These are phyloP conservation scores for Agrochola macilenta DNA, from an alignment of 2,888 invertebrate genomes.

Conservation along the genomic window DNA sequence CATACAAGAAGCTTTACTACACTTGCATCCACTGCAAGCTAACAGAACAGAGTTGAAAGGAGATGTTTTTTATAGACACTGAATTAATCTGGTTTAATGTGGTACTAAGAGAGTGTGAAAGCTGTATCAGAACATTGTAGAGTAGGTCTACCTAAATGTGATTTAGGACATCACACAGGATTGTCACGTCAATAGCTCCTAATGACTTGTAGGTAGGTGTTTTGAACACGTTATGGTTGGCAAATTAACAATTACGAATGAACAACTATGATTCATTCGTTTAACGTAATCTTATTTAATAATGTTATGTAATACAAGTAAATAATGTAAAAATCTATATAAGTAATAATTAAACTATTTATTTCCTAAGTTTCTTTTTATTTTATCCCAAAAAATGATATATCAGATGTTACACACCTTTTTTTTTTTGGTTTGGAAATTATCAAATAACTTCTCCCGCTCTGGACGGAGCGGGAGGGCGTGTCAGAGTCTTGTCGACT, in stretches of 20 bases:
- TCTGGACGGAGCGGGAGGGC: too few relatives aligned
- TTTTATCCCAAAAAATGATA: not conserved
- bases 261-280: not conserved
- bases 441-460: too few relatives aligned
- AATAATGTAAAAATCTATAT: not conserved
- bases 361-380: constrained; percentile 7
- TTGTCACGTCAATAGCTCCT: constrained; percentile 13
- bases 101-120: not conserved
- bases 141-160: too few relatives aligned
- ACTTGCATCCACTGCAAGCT: constrained; percentile 71
- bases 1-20: constrained; percentile 79
- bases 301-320: not conserved
- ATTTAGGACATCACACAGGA: not conserved
- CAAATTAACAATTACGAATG: constrained; percentile 1
- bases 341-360: constrained; percentile 25
- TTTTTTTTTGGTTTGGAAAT: too few relatives aligned
- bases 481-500: too few relatives aligned
- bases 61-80: constrained; percentile 71
- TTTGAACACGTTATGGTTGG: not conserved
- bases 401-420: not conserved
- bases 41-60: constrained; percentile 75
- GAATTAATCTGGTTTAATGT: not conserved
- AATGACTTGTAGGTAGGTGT: constrained; percentile 1
- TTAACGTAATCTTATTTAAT: not conserved
- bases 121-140: not conserved